Base-by-base conservation (phyloP, 2,888 invertebrate genomes). In the Automeris io region DNA sequence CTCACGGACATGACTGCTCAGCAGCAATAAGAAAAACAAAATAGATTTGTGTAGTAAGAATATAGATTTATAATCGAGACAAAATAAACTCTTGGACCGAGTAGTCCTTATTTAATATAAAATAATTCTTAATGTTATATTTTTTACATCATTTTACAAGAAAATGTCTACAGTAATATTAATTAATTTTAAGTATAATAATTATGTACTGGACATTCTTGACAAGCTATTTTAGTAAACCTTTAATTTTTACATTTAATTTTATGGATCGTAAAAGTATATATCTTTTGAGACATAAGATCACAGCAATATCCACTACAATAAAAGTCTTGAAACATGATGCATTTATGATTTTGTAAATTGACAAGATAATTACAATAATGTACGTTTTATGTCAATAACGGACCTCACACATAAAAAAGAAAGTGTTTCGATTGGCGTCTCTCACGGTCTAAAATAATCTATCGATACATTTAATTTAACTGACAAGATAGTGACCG, bases 381-480 rank as follows among this genome's bases (percentile, higher is more conserved):
- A 66, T 66, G 61, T 64, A 61, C 60, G 49, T 48, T 56, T 51
- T 60, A 53, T 70, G 67, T 74, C 69, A 72, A 75, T 71, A 75
- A 74, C 73, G 69, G 76, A 75, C 75, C 70, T 63, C 72, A 72
- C 71, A 65, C 68, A 67, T 61, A 62, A 79, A 76, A 79, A 73
- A 77, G 67, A 74, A 70, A 80, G 69, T 64, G 65, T 68, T 75
- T 65, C 68, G 63, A 73, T 69, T 71, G 74, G 64, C 70, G 71
- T 80, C 76, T 82, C 82, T 81, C 82, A 82, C 83, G 82, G 76
- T 63, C 75, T 57, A 66, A 75, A 79, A 74, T 83, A 85, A 85
- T 83, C 74, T 83, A 85, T 85, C 85, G 83, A 83, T 83, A 82
- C 82, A 82, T 86, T 83, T 85, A 81, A 85, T 81, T 79, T 82